phyloP scores from a whole-genome alignment of 2,113 vertebrate genomes.

The Siniperca chuatsi region DNA sequence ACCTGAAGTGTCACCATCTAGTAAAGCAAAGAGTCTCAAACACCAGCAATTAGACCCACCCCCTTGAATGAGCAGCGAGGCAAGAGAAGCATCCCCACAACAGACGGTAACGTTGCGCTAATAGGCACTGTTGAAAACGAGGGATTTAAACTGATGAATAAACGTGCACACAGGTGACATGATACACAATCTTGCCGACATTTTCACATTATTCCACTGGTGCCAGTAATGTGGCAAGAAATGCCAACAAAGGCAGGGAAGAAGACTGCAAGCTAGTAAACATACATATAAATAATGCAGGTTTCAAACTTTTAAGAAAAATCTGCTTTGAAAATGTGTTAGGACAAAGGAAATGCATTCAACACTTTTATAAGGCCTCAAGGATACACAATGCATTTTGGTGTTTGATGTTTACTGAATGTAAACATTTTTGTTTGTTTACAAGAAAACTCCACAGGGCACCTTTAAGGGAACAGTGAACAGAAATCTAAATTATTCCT shows the following conservation, averaged over 20 bases:
- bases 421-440: neutral
- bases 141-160: neutral
- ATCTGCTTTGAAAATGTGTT: neutral
- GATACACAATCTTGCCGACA: neutral
- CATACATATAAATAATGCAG: neutral
- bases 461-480: neutral
- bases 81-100: neutral
- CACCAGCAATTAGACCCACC: neutral
- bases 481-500: neutral
- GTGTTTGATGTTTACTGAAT: neutral
- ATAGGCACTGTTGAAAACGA: neutral
- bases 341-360: neutral
- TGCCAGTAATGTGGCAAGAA: neutral
- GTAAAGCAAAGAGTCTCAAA: neutral
- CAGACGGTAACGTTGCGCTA: neutral
- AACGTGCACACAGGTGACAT: neutral
- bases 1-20: neutral
- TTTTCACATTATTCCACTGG: neutral
- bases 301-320: constrained; percentile 3
- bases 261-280: neutral
- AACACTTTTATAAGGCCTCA: neutral
- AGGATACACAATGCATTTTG: neutral
- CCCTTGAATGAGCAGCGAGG: neutral
- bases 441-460: neutral
- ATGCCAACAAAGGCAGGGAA: neutral